These are phyloP conservation scores for Acleris emargana DNA, from an alignment of 2,888 invertebrate genomes.

Conservation along the genomic window DNA sequence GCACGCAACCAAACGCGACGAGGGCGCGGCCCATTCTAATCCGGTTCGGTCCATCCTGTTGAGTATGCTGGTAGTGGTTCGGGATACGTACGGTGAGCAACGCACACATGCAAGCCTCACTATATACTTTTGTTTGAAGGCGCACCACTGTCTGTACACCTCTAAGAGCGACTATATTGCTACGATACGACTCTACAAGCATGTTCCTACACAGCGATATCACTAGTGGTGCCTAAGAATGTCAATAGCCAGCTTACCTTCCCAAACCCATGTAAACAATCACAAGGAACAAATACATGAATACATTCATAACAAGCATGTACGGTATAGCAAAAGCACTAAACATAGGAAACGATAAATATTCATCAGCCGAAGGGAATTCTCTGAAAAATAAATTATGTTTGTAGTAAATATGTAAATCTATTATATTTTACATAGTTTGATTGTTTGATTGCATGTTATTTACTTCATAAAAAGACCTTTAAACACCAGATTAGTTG, in stretches of 20 bases:
- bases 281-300: constrained; percentile 52
- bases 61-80: no score
- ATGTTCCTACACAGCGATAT: neutral
- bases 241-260: constrained; percentile 48
- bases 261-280: constrained; percentile 61
- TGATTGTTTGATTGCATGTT: constrained; percentile 37
- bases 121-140: no score
- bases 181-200: no score
- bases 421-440: neutral
- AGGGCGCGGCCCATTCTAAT: no score
- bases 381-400: constrained; percentile 60
- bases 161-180: no score
- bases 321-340: constrained; percentile 63
- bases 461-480: constrained; percentile 86
- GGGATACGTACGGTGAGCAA: no score
- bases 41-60: no score
- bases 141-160: no score
- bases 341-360: constrained; percentile 65
- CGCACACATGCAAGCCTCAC: no score
- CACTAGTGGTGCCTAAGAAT: neutral
- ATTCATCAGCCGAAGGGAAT: constrained; percentile 83
- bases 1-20: no score
- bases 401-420: neutral
- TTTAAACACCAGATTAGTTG: constrained; percentile 91
- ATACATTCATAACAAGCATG: constrained; percentile 59